These are phyloP conservation scores for Turnix velox DNA, from an alignment of 2,113 vertebrate genomes.

Conservation along the genomic window DNA sequence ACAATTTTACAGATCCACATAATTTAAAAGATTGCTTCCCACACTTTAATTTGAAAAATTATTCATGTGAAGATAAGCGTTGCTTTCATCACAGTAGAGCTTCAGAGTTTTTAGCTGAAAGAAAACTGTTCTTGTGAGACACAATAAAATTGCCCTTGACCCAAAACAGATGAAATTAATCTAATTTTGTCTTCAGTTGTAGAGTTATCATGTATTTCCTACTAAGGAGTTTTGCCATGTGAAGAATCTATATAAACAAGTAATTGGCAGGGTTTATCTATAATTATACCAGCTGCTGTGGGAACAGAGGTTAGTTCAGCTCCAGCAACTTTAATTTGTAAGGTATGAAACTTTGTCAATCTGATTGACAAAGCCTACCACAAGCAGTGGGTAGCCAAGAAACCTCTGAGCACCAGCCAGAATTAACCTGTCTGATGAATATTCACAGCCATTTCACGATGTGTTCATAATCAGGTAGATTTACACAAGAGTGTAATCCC, in stretches of 20 bases:
- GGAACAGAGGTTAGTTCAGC: slow-evolving; percentile 45
- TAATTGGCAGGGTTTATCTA: slow-evolving; percentile 55
- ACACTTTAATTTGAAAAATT: not conserved
- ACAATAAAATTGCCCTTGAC: slow-evolving; percentile 7
- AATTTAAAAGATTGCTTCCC: not conserved
- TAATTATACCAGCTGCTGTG: slow-evolving; percentile 49
- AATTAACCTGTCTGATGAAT: slow-evolving; percentile 10
- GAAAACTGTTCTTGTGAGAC: not conserved
- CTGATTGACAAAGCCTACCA: not conserved
- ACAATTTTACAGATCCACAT: not conserved
- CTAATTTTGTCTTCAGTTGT: not conserved
- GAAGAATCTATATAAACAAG: slow-evolving; percentile 51
- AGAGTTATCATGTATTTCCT: slow-evolving; percentile 10
- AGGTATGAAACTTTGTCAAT: slow-evolving; percentile 34
- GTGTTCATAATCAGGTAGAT: not conserved
- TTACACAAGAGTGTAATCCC: not conserved
- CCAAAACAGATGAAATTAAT: slow-evolving; percentile 51
- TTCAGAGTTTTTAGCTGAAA: not conserved
- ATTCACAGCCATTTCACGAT: slow-evolving; percentile 16
- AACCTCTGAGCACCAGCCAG: not conserved
- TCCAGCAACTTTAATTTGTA: slow-evolving; percentile 44
- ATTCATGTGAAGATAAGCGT: slow-evolving; percentile 8
- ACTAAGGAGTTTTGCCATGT: not conserved
- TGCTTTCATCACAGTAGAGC: not conserved
- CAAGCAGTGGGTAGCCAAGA: slow-evolving; percentile 32